phyloP scores from a whole-genome alignment of 2,888 invertebrate genomes.

The Lasioglossum oenotherae region DNA sequence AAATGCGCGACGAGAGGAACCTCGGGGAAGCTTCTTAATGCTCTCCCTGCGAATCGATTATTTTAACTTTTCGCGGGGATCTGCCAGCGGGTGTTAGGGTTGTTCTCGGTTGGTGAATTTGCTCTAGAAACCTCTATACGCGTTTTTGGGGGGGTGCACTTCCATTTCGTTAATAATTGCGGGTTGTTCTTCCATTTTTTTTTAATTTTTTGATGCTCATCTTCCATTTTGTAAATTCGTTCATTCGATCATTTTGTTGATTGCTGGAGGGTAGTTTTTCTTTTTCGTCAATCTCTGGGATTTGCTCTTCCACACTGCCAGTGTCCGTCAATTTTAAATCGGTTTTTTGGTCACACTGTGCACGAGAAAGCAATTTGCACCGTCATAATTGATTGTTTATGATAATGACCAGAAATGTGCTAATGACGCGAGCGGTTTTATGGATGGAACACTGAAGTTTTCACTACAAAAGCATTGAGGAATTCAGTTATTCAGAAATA shows the following conservation, averaged over 20 bases:
- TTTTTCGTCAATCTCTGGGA: not conserved
- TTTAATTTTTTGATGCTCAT: not conserved
- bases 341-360: not conserved
- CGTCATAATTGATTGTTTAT: not conserved
- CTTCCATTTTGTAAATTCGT: not conserved
- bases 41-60: not conserved
- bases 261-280: no score
- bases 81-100: not conserved
- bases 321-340: not conserved
- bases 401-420: not conserved
- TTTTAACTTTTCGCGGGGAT: not conserved
- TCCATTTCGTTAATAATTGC: no score
- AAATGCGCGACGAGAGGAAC: not conserved
- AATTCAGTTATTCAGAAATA: not conserved
- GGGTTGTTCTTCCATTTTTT: not conserved
- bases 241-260: no score
- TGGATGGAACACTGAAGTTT: not conserved
- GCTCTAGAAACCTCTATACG: not conserved
- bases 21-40: slow-evolving; percentile 3
- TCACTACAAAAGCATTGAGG: not conserved
- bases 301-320: not conserved
- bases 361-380: not conserved
- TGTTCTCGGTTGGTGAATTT: not conserved
- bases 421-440: not conserved
- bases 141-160: not conserved